Evolutionary conservation across 2,113 vertebrate species (phyloP).

Genomic region (Heterochromis multidens): DNA sequence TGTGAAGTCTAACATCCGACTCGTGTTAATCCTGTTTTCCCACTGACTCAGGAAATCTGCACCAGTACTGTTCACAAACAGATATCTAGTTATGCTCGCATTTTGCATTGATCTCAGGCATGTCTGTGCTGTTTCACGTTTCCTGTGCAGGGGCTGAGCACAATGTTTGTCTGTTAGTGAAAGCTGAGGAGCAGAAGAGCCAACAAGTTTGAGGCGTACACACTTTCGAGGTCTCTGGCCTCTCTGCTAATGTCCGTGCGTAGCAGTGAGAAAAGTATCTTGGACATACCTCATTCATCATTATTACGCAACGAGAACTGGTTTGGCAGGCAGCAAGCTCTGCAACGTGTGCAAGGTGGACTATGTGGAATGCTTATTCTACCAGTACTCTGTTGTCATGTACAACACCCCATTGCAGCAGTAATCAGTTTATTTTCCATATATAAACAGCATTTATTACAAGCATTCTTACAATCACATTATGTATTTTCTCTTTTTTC

Average conservation of each 20-base stretch:
- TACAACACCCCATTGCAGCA: not conserved
- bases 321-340: conserved; percentile 47
- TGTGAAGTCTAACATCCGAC: not conserved
- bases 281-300: conserved; percentile 1
- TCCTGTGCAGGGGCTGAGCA: conserved; percentile 4
- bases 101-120: conserved; percentile 6
- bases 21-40: not conserved
- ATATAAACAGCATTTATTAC: not conserved
- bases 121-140: conserved; percentile 17
- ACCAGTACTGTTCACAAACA: not conserved
- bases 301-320: conserved; percentile 64
- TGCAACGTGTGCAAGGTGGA: conserved; percentile 42
- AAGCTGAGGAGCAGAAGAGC: conserved; percentile 7
- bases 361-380: conserved; percentile 45
- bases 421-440: not conserved
- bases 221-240: not conserved
- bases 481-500: not conserved
- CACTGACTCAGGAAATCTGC: not conserved
- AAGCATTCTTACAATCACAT: not conserved
- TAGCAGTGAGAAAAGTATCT: conserved; percentile 17
- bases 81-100: not conserved
- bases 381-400: not conserved
- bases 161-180: conserved; percentile 13
- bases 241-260: not conserved
- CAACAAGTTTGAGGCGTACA: not conserved